Conservation (phyloP, 2,113 vertebrate genomes). For the Scopus umbretta region DNA sequence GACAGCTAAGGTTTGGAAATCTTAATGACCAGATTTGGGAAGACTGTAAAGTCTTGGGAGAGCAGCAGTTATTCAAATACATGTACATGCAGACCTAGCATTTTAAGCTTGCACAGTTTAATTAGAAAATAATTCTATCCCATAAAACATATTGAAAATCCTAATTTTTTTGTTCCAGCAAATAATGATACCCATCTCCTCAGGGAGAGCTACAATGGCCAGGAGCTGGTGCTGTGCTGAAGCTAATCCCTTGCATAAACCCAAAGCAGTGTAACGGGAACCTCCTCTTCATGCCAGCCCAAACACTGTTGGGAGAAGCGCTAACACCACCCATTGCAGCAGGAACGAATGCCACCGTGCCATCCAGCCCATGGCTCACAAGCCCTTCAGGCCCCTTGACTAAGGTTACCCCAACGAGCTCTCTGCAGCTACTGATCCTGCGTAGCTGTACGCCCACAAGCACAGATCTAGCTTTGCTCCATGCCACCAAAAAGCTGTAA, state of each 20-base stretch:
- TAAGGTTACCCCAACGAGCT: not conserved
- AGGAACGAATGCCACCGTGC: not conserved
- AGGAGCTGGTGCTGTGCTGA: not conserved
- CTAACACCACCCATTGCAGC: rapidly evolving
- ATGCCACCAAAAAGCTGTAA: not conserved
- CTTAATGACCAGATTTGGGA: not conserved
- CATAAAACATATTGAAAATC: not conserved
- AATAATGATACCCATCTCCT: not conserved
- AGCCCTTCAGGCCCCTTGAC: not conserved
- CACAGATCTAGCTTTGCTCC: not conserved
- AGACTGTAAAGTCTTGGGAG: not conserved
- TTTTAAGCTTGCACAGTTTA: not conserved
- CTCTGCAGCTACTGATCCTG: not conserved
- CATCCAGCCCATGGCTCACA: not conserved
- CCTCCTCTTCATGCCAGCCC: not conserved
- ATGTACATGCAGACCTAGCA: not conserved
- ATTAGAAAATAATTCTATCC: not conserved
- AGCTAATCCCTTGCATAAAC: not conserved
- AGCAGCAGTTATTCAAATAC: not conserved
- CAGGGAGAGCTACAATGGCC: not conserved
- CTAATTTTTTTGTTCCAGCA: not conserved
- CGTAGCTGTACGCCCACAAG: not conserved
- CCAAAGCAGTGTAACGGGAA: not conserved
- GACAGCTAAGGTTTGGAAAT: not conserved
- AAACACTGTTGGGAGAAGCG: not conserved